Evolutionary conservation across 1,140 invertebrate species (phyloP), one percentile per base, ranked within the genome.

Genomic region (Heliconius hewitsoni): DNA sequence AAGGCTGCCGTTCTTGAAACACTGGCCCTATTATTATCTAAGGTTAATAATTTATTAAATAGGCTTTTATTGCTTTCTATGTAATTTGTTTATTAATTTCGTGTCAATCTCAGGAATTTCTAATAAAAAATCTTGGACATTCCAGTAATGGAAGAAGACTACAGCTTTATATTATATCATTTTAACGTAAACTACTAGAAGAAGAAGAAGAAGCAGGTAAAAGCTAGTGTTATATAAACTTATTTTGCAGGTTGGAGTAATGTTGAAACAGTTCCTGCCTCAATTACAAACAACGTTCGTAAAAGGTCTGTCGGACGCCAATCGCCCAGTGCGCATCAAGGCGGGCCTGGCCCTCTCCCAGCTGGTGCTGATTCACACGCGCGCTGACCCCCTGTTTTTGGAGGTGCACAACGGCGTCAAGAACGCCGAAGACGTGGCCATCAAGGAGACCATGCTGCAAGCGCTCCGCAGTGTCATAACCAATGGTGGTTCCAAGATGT

Each of bases 241-340:
- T 8, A 39, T 2, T 70, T 74, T 30, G 3, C 85, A 98, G 97
- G 98, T 98, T 79, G 98, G 98, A 23, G 96, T 97, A 13, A 97
- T 98, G 96, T 93, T 99, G 89, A 99, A 99, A 94, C 98, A 99
- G 89, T 99, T 99, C 94, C 95, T 99, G 86, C 99, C 99, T 16
- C 99, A 99, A 95, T 95, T 99, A 13, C 99, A 99, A 96, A 99
- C 98, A 27, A 99, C 99, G 6, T 99, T 99, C 94, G 95, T 99
- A 18, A 99, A 99, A 95, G 97, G 98, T 5, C 95, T 99, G 27
- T 97, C 97, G 92, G 99, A 99, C 93, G 96, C 97, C 37, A 98
- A 98, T 90, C 95, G 98, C 81, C 96, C 96, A 84, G 98, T 99
- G 1, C 95, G 98, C 80, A 95, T 99, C 55, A 98, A 98, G 95